phyloP scores from a whole-genome alignment of 30 jellyfish, hydroid and myxozoan species.

The Hydractinia symbiolongicarpus region DNA sequence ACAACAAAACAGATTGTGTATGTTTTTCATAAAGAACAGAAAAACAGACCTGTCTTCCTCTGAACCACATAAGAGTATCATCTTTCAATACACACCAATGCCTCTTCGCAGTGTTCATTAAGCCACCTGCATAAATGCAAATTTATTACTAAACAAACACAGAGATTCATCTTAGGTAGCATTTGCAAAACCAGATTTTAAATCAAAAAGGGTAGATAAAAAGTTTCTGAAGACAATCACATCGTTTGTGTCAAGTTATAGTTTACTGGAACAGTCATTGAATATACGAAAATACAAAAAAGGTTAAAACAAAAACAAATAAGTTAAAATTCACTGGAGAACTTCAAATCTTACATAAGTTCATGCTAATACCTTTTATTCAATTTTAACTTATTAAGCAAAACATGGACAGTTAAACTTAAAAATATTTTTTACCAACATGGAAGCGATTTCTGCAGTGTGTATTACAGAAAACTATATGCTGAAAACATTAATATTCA shows the following conservation, averaged over 20 bases:
- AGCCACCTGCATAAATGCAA: slow-evolving; percentile 57
- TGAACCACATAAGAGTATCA: slow-evolving; percentile 95
- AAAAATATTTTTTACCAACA: no score
- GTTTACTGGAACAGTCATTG: no score
- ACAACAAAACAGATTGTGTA: background rate
- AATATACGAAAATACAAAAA: no score
- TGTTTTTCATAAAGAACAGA: background rate
- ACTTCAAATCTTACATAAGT: no score
- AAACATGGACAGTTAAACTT: no score
- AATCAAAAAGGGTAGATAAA: background rate
- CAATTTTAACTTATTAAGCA: no score
- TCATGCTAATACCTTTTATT: no score
- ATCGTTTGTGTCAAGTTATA: background rate
- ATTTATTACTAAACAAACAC: background rate
- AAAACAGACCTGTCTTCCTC: slow-evolving; percentile 80
- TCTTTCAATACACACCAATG: slow-evolving; percentile 98
- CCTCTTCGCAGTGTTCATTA: slow-evolving; percentile 72
- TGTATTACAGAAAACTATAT: no score
- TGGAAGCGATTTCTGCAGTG: no score
- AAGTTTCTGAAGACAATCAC: background rate
- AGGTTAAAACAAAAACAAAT: no score
- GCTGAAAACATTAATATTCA: no score
- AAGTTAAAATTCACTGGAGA: no score
- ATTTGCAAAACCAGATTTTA: background rate
- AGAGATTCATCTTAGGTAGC: background rate